Evolutionary conservation across 1,140 invertebrate genomes (phyloP).

Genomic region (Lordiphosa collinella): DNA sequence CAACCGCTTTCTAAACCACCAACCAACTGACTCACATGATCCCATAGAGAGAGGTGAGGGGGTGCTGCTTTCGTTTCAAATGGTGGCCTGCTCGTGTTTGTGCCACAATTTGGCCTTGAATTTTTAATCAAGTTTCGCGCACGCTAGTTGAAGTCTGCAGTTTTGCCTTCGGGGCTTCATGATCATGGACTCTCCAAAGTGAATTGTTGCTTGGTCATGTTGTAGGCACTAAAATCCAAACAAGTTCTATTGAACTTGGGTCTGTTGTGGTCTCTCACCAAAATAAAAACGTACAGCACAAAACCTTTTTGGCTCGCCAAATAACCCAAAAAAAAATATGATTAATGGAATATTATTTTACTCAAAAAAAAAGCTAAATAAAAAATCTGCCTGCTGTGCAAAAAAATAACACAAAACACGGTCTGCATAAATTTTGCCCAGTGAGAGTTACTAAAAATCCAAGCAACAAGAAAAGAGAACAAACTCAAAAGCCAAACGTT

Average conservation of each 20-base stretch:
- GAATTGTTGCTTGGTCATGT: conserved; percentile 37
- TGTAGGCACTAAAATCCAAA: conserved; percentile 61
- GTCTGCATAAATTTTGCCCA: conserved; percentile 6
- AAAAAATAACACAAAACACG: not conserved
- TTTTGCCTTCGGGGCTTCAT: conserved; percentile 3
- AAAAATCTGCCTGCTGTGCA: conserved; percentile 24
- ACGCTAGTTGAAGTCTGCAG: conserved; percentile 30
- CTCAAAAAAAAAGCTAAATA: conserved; percentile 18
- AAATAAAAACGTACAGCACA: not conserved
- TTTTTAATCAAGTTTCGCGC: conserved; percentile 74
- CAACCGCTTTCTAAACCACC: conserved; percentile 64
- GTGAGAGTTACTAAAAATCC: not conserved
- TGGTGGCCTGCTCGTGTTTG: conserved; percentile 18
- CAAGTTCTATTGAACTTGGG: conserved; percentile 73
- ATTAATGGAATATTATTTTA: conserved; percentile 50
- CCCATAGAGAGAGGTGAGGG: not conserved
- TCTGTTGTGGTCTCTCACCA: not conserved
- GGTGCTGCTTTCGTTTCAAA: conserved; percentile 41
- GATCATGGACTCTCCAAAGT: conserved; percentile 6
- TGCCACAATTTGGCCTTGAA: conserved; percentile 75
- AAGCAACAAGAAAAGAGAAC: too few relatives aligned
- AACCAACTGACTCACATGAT: conserved; percentile 18
- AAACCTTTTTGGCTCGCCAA: conserved; percentile 1
- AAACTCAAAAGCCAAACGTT: too few relatives aligned
- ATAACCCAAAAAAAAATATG: conserved; percentile 5